Conservation (phyloP, 2,797 vertebrate genomes). For the Paedocypris micromegethes region DNA sequence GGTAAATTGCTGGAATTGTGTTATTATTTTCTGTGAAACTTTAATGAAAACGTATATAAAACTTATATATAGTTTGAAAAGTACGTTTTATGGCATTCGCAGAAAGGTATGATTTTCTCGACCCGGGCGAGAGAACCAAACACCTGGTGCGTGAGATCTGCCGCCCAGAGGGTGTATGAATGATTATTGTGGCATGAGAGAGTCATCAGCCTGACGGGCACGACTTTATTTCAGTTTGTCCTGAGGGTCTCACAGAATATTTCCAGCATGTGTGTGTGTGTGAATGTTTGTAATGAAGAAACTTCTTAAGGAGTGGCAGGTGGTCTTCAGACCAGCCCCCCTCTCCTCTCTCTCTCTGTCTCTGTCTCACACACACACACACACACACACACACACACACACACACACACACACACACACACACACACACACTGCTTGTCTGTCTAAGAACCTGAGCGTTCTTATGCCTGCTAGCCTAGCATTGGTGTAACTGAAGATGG, state of each 20-base stretch:
- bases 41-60: too few species aligned
- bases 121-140: background rate
- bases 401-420: background rate
- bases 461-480: conserved; percentile 30
- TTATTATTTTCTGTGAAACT: too few species aligned
- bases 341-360: conserved; percentile 2
- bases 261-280: background rate
- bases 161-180: background rate
- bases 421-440: background rate
- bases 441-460: conserved; percentile 13
- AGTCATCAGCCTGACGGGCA: conserved; percentile 9
- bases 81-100: background rate
- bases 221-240: conserved; percentile 14
- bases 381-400: background rate
- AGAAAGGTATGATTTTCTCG: conserved; percentile 9
- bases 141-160: conserved; percentile 22
- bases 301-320: conserved; percentile 12
- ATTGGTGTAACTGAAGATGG: conserved; percentile 40
- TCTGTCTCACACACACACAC: background rate
- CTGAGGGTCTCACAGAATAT: conserved; percentile 21
- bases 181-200: conserved; percentile 14
- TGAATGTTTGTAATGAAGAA: background rate
- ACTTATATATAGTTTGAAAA: too few species aligned
- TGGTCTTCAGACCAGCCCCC: conserved; percentile 18
- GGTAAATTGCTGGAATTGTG: too few species aligned